Conservation (phyloP, 2,797 vertebrate genomes). For the Takifugu ocellatus region DNA sequence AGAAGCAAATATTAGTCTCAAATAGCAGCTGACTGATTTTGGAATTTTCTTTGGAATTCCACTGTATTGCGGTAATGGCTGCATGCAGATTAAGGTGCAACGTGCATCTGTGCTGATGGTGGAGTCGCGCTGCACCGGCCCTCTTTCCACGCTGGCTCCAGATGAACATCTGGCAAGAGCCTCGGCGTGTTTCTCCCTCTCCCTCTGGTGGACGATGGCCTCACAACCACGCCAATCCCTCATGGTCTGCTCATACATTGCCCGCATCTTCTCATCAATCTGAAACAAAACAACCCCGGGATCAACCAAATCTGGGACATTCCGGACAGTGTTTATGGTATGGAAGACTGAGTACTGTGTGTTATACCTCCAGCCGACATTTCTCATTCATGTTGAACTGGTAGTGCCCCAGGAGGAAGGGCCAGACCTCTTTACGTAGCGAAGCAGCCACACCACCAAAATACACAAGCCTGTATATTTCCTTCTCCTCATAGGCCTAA, state of each 20-base stretch:
- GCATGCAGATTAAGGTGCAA: conserved; percentile 20
- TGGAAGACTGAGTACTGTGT: background rate
- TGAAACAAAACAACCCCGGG: conserved; percentile 47
- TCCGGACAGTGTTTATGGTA: background rate
- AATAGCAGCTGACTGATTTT: conserved; percentile 1
- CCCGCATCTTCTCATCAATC: conserved; percentile 85
- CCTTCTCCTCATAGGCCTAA: conserved; percentile 88
- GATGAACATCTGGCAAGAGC: conserved; percentile 93
- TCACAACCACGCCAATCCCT: conserved; percentile 96
- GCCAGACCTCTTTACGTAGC: conserved; percentile 94
- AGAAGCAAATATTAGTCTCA: conserved; percentile 5
- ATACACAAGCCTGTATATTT: conserved; percentile 91
- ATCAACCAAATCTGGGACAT: conserved; percentile 6
- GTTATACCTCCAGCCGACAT: conserved; percentile 84
- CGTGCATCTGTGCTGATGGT: conserved; percentile 92
- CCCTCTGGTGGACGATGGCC: conserved; percentile 89
- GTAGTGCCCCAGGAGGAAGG: conserved; percentile 96
- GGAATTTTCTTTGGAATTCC: conserved; percentile 3
- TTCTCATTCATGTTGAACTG: conserved; percentile 88
- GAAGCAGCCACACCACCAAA: conserved; percentile 90
- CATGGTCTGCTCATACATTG: conserved; percentile 91
- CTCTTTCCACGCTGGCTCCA: conserved; percentile 85
- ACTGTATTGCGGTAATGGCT: conserved; percentile 3
- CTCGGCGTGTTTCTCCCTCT: conserved; percentile 88
- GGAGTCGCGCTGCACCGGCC: conserved; percentile 88